A percentile compares a stretch with the other conserved stretches of the same genome.
These are phyloP conservation scores for Mesodorylaimus sp. DNA, from an alignment of 2,888 invertebrate genomes.

Conservation along the genomic window DNA sequence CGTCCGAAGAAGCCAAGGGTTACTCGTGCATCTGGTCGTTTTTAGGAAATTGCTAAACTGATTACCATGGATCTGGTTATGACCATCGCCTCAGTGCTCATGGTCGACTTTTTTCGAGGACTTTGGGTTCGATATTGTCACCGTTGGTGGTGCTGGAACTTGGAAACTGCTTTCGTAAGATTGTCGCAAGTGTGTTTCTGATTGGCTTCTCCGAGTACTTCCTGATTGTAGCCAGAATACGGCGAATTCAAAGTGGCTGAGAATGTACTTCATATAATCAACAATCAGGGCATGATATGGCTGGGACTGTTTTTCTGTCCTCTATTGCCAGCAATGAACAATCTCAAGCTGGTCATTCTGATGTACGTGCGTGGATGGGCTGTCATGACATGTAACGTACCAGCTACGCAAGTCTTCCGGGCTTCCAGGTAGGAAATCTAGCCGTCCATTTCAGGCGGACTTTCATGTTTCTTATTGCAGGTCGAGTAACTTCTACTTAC, in stretches of 20 bases:
- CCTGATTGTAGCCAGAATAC: constrained; percentile 53
- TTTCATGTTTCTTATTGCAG: too few relatives aligned
- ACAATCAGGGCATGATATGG: constrained; percentile 96
- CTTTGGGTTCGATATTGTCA: constrained; percentile 77
- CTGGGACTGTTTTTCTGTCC: constrained; percentile 97
- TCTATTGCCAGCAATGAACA: constrained; percentile 68
- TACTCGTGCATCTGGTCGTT: too few relatives aligned
- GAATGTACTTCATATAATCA: constrained; percentile 81
- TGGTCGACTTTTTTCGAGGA: constrained; percentile 76
- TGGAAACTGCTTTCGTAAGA: constrained; percentile 62
- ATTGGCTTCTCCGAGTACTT: neutral
- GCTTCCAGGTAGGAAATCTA: constrained; percentile 37
- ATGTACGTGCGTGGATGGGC: constrained; percentile 92
- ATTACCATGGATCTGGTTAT: constrained; percentile 84
- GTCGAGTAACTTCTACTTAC: constrained; percentile 72
- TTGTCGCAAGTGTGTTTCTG: neutral
- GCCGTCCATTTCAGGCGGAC: neutral
- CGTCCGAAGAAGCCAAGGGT: neutral
- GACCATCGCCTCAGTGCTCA: constrained; percentile 57
- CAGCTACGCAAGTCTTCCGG: constrained; percentile 76
- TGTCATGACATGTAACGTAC: constrained; percentile 84
- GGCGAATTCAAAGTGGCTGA: constrained; percentile 97
- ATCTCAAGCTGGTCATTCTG: constrained; percentile 68
- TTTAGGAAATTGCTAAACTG: constrained; percentile 64
- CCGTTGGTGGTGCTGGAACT: constrained; percentile 87